A percentile compares a stretch with the other conserved stretches of the same genome.
These are phyloP conservation scores for Eupithecia pulchellata DNA, from an alignment of 2,888 invertebrate species.

Conservation along the genomic window DNA sequence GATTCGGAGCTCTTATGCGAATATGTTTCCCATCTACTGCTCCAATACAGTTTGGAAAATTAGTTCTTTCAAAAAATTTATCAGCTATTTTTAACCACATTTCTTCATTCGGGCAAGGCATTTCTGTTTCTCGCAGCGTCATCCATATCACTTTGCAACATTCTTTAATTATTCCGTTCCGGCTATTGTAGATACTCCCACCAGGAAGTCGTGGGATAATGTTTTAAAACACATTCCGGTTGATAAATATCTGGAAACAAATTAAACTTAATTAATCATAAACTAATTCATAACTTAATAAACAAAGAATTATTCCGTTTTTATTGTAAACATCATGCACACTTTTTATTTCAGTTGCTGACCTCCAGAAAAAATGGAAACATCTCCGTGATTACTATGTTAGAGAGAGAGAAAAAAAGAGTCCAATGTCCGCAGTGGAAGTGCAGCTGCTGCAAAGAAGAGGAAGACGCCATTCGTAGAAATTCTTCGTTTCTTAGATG, in stretches of 20 bases:
- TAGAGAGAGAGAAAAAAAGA: constrained; percentile 25
- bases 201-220: constrained; percentile 15
- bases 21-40: not conserved
- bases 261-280: constrained; percentile 26
- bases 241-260: constrained; percentile 26
- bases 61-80: constrained; percentile 30
- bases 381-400: constrained; percentile 27
- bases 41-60: no score
- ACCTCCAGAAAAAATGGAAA: constrained; percentile 17
- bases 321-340: constrained; percentile 9
- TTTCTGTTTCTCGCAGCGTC: constrained; percentile 30
- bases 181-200: constrained; percentile 9
- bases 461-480: constrained; percentile 34
- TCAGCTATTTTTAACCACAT: constrained; percentile 46
- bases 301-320: constrained; percentile 16
- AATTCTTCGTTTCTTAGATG: constrained; percentile 7
- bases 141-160: constrained; percentile 36
- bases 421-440: constrained; percentile 31
- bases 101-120: constrained; percentile 43
- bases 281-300: constrained; percentile 12
- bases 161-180: constrained; percentile 12
- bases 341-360: constrained; percentile 35
- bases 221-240: constrained; percentile 23
- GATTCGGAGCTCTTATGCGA: not conserved
- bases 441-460: constrained; percentile 38